phyloP scores from a whole-genome alignment of 2,797 vertebrate species.

The Ispidina lecontei region DNA sequence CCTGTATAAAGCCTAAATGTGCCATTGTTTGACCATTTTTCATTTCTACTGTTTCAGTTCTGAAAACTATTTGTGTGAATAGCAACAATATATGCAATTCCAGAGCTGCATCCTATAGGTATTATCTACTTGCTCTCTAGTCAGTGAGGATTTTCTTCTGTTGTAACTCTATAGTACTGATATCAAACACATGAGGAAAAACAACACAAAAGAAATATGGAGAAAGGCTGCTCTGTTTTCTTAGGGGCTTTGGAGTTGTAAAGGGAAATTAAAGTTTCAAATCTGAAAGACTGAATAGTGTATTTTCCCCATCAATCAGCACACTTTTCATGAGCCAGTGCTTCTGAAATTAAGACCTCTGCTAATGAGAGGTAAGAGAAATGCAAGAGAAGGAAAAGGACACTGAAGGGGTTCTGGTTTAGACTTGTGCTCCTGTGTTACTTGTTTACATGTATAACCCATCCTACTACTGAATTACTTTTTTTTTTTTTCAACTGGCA shows the following conservation, averaged over 20 bases:
- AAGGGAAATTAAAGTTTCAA: not conserved
- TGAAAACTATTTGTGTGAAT: not conserved
- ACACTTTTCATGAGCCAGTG: not conserved
- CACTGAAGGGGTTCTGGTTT: not conserved
- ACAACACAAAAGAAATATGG: not conserved
- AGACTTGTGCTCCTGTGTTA: not conserved
- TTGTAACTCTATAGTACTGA: not conserved
- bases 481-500: not conserved
- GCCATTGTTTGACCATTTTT: fast-evolving
- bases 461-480: not conserved
- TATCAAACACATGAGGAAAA: not conserved
- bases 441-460: not conserved
- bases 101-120: not conserved
- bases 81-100: not conserved
- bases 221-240: not conserved
- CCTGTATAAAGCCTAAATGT: not conserved
- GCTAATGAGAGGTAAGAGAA: not conserved
- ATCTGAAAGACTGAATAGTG: not conserved
- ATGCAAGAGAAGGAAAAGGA: not conserved
- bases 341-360: not conserved
- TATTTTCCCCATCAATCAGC: not conserved
- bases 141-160: not conserved
- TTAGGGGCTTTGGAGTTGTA: not conserved
- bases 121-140: not conserved
- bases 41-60: not conserved